These are phyloP conservation scores for Aldabrachelys gigantea DNA, from an alignment of 2,113 vertebrate species.

Conservation along the genomic window DNA sequence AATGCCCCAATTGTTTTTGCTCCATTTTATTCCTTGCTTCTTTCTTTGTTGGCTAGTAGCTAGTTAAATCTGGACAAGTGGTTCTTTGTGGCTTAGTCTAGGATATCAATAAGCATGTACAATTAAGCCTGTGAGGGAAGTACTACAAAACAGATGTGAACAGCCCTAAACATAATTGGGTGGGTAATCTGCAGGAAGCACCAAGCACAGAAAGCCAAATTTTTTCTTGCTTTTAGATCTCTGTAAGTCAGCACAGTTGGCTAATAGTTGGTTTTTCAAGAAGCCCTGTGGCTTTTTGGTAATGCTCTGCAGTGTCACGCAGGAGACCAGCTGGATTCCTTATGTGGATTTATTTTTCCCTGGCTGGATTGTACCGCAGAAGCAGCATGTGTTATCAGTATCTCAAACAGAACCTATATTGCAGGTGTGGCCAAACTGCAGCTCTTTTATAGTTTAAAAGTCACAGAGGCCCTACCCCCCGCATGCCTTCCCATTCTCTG, in stretches of 20 bases:
- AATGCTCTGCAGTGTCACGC: not conserved
- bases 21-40: not conserved
- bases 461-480: not conserved
- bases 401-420: not conserved
- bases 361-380: not conserved
- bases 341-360: constrained; percentile 43
- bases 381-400: not conserved
- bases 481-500: not conserved
- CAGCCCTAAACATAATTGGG: not conserved
- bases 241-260: constrained; percentile 41
- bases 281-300: constrained; percentile 58
- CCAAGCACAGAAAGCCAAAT: not conserved
- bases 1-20: not conserved
- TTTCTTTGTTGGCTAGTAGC: constrained; percentile 1
- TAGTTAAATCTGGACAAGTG: constrained; percentile 13
- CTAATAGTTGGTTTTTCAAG: constrained; percentile 37
- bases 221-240: constrained; percentile 48
- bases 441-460: not conserved
- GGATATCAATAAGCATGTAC: constrained; percentile 38
- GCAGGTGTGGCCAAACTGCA: too few species aligned
- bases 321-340: constrained; percentile 55
- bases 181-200: not conserved
- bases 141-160: constrained; percentile 59
- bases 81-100: constrained; percentile 55
- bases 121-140: constrained; percentile 58